Percentiles rank a stretch among this genome's conserved stretches.
Conservation (phyloP, 2,113 vertebrate species). For the Pipra filicauda region DNA sequence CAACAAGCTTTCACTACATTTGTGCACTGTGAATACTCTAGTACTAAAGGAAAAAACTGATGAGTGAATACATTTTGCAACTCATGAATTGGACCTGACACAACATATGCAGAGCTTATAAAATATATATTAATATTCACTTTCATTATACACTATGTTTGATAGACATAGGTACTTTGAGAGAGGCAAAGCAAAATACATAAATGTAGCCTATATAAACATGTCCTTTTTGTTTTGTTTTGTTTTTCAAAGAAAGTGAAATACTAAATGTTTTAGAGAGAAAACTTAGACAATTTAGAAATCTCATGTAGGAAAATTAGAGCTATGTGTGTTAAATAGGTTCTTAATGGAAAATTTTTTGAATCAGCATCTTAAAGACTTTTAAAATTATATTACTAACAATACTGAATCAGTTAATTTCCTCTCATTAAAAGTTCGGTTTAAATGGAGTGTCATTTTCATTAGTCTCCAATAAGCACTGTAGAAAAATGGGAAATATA, state of each 20-base stretch:
- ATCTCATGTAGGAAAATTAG: neutral
- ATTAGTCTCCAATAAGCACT: neutral
- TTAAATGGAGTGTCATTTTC: constrained; percentile 19
- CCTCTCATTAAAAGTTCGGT: neutral
- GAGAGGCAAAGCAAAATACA: neutral
- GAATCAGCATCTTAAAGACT: neutral
- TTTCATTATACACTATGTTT: neutral
- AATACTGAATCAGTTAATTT: constrained; percentile 19
- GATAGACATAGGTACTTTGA: neutral
- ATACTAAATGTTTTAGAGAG: neutral
- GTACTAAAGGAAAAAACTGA: neutral
- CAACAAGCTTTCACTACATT: neutral
- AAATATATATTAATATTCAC: neutral
- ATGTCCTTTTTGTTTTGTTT: neutral
- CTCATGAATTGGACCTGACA: neutral
- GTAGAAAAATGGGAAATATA: constrained; percentile 16
- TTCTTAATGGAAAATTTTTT: neutral
- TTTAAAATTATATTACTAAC: constrained; percentile 2
- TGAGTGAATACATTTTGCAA: neutral
- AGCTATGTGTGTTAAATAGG: neutral
- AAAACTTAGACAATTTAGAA: neutral
- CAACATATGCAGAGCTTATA: neutral
- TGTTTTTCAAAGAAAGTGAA: neutral
- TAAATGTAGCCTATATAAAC: neutral
- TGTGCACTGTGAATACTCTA: neutral